phyloP scores from a whole-genome alignment of 2,888 invertebrate species.

The Drymonia ruficornis region DNA sequence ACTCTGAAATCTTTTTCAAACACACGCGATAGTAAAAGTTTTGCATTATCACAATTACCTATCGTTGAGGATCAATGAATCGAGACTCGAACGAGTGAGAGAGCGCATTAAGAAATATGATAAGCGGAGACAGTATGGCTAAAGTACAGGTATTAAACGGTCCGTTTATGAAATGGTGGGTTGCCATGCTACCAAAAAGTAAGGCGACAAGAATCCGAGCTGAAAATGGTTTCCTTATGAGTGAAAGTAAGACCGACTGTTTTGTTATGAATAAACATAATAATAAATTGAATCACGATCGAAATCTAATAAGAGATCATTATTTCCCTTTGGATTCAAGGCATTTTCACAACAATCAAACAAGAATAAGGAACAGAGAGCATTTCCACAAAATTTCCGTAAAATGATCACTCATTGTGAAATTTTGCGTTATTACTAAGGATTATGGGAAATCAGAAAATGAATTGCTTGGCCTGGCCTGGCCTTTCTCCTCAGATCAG shows the following conservation, averaged over 20 bases:
- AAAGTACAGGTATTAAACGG: conserved; percentile 57
- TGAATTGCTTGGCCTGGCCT: too few species aligned
- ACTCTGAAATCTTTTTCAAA: conserved; percentile 42
- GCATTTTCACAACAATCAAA: neutral
- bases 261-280: conserved; percentile 1
- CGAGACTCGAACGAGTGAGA: conserved; percentile 30
- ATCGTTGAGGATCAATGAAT: conserved; percentile 62
- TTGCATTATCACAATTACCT: conserved; percentile 67
- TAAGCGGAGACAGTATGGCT: conserved; percentile 61
- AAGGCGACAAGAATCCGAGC: conserved; percentile 60
- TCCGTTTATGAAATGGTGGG: conserved; percentile 73
- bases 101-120: conserved; percentile 57
- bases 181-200: conserved; percentile 68
- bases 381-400: too few species aligned
- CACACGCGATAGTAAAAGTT: conserved; percentile 59
- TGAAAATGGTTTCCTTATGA: conserved; percentile 58
- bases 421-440: too few species aligned
- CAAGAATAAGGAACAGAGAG: too few species aligned
- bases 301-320: conserved; percentile 33
- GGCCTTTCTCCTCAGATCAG: too few species aligned
- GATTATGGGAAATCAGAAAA: conserved; percentile 25
- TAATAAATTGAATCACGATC: conserved; percentile 3
- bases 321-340: conserved; percentile 7
- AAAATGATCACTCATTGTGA: too few species aligned
- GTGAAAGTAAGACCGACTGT: conserved; percentile 60